Evolutionary conservation across 2,113 vertebrate species (phyloP).

Genomic region (Romanogobio albipinnatus): DNA sequence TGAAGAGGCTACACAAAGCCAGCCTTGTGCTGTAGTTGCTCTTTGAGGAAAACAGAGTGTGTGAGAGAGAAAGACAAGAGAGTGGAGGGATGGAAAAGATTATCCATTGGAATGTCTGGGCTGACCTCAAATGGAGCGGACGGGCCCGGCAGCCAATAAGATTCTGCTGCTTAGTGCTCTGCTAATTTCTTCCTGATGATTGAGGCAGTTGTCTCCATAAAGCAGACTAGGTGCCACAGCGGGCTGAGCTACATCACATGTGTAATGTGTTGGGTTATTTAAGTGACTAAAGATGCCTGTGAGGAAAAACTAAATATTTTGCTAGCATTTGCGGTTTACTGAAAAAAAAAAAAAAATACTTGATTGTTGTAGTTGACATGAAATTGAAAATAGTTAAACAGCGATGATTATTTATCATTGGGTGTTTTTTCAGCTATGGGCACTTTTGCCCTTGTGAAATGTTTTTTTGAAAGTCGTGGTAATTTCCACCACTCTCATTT

Average conservation of each 20-base stretch:
- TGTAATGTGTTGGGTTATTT: constrained; percentile 46
- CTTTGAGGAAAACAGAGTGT: constrained; percentile 5
- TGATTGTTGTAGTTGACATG: neutral
- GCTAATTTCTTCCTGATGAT: constrained; percentile 68
- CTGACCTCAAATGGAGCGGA: constrained; percentile 60
- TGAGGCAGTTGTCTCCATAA: constrained; percentile 54
- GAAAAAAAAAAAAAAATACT: neutral
- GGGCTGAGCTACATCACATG: constrained; percentile 40
- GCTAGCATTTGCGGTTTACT: neutral
- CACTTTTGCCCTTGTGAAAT: neutral
- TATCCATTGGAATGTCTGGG: constrained; percentile 66
- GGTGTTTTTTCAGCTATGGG: neutral
- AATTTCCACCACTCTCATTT: neutral
- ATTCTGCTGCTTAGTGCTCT: constrained; percentile 44
- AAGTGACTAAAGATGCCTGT: constrained; percentile 47
- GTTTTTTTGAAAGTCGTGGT: neutral
- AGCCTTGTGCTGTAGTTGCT: constrained; percentile 54
- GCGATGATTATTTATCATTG: neutral
- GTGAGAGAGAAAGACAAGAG: constrained; percentile 36
- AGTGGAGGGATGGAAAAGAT: constrained; percentile 66
- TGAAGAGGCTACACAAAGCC: constrained; percentile 50
- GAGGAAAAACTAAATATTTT: constrained; percentile 29
- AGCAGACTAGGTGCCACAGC: constrained; percentile 41
- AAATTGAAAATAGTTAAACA: neutral
- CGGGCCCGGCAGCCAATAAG: constrained; percentile 56